phyloP scores from a whole-genome alignment of 2,113 vertebrate genomes.

The Menidia beryllina region DNA sequence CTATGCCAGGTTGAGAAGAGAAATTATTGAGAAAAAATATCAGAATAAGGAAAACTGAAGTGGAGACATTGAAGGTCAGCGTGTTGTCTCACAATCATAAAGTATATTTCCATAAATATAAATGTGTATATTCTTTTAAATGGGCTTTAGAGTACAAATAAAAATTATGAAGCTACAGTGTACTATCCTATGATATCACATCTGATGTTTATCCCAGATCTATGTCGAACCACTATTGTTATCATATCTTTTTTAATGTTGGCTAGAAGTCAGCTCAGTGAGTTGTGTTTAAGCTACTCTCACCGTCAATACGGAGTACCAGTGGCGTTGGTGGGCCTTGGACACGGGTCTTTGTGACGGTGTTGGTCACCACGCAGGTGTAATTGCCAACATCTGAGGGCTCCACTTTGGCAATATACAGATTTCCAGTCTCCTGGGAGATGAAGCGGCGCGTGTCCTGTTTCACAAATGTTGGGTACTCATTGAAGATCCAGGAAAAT shows the following conservation, averaged over 20 bases:
- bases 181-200: background rate
- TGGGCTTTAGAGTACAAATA: too few relatives aligned
- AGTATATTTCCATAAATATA: too few relatives aligned
- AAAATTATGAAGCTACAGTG: background rate
- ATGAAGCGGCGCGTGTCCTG: constrained; percentile 95
- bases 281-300: constrained; percentile 45
- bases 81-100: too few relatives aligned
- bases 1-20: too few relatives aligned
- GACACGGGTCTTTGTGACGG: constrained; percentile 88
- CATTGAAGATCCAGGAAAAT: constrained; percentile 99
- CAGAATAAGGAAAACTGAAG: too few relatives aligned
- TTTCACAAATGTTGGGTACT: constrained; percentile 91
- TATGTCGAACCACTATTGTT: background rate
- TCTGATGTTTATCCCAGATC: background rate
- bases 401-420: constrained; percentile 98
- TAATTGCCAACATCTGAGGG: constrained; percentile 94
- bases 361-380: constrained; percentile 96
- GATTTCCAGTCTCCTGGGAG: constrained; percentile 94
- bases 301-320: constrained; percentile 92
- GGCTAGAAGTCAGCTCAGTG: background rate
- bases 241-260: background rate
- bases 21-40: too few relatives aligned
- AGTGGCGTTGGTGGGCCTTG: constrained; percentile 93
- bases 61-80: too few relatives aligned
- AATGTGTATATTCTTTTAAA: too few relatives aligned